Base-by-base conservation (phyloP, 2,888 invertebrate genomes). In the Spodoptera picta region DNA sequence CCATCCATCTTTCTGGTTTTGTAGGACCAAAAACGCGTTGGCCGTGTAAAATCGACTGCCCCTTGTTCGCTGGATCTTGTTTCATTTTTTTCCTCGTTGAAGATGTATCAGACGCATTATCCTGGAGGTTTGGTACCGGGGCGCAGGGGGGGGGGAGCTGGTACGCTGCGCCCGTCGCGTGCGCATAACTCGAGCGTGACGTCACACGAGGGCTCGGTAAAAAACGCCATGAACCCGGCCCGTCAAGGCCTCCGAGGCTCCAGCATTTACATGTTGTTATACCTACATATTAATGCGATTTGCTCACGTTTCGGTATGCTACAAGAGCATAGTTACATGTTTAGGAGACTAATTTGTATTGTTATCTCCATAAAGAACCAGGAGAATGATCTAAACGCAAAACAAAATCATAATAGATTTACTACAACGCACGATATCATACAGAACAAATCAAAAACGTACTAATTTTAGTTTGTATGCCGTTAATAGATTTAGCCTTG, bases 101-200 rank as follows among this genome's bases (percentile, higher is more conserved):
- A 90, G 91, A 92, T 91, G 90, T 88, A 92, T 92, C 91, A 90
- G 88, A 82, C 86, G 87, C 87, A 90, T 92, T 92, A 93, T 93
- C 92, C 93, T 92, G 92, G 88, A 87, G 87, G 89, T 83, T 87
- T 82, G 84, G 88, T 85, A 88, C 90, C 85, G 88, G 87, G 87
- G 87, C 83, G 87, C 77, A 62, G 63, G 69, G 62, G 60, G 62
- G 60, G 65, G 71, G 69, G 70, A 55, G 75, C 52, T 70, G 70
- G 76, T 66, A 66, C 69, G 50, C 77, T 77, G 81, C 79, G 81
- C 77, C 77, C 80, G 82, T 77, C 87, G 89, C 91, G 89, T 87
- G 90, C 92, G 90, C 94, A 94, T 94, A 92, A 83, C 93, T 92
- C 78, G 76, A 80, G 77, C 82, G 83, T 93, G 93, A 92, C 93